phyloP scores from a whole-genome alignment of 2,113 vertebrate species.

The Gymnogyps californianus region DNA sequence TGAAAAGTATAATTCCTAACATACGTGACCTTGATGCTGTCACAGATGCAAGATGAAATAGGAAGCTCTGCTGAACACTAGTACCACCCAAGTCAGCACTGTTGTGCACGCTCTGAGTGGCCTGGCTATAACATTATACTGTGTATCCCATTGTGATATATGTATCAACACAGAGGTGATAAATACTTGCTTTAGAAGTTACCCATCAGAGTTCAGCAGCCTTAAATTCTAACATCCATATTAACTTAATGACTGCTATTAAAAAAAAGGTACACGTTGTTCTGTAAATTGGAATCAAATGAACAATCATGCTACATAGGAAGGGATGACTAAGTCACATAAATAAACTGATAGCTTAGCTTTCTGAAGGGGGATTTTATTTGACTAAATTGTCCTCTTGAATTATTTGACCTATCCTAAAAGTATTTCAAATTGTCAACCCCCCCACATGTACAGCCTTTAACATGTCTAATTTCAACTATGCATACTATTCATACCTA shows the following conservation, averaged over 20 bases:
- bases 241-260: slow-evolving; percentile 3
- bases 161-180: neutral
- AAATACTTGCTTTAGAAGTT: neutral
- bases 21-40: neutral
- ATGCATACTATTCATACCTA: neutral
- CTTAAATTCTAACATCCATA: neutral
- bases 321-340: slow-evolving; percentile 23
- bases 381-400: neutral
- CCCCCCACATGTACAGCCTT: neutral
- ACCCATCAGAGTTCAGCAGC: neutral
- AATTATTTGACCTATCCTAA: neutral
- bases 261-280: neutral
- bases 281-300: slow-evolving; percentile 31
- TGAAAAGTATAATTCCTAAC: neutral
- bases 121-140: neutral
- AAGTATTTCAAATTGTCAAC: neutral
- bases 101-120: neutral
- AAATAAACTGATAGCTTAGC: neutral
- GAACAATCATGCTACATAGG: slow-evolving; percentile 31
- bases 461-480: neutral
- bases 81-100: neutral
- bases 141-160: neutral
- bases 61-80: slow-evolving; percentile 1
- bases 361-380: neutral
- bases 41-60: neutral